Evolutionary conservation across 2,797 vertebrate species (phyloP).

Genomic region (Odontamblyopus lacepedii): DNA sequence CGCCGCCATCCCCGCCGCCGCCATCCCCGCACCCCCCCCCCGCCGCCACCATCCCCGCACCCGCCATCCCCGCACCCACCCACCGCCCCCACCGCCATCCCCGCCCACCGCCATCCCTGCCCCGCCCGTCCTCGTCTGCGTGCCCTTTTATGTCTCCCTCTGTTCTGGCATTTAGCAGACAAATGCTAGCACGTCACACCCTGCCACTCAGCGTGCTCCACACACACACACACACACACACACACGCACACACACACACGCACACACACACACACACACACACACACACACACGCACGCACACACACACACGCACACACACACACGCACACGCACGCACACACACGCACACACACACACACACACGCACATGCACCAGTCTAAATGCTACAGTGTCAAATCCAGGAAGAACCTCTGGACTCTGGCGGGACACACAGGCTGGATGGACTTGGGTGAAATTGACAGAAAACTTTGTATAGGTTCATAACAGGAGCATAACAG

Average conservation of each 20-base stretch:
- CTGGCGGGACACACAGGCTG: slow-evolving; percentile 29
- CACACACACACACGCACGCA: too few relatives aligned
- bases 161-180: slow-evolving; percentile 81
- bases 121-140: slow-evolving; percentile 18
- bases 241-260: too few relatives aligned
- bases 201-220: slow-evolving; percentile 62
- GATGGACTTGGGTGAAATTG: slow-evolving; percentile 6
- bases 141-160: slow-evolving; percentile 74
- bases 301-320: neutral
- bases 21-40: too few relatives aligned
- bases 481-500: slow-evolving; percentile 12
- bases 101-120: neutral
- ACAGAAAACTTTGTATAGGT: slow-evolving; percentile 34
- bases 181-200: slow-evolving; percentile 80
- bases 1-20: too few relatives aligned
- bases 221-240: too few relatives aligned
- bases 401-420: slow-evolving; percentile 39
- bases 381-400: slow-evolving; percentile 69
- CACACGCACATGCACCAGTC: neutral
- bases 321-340: slow-evolving; percentile 5
- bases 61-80: too few relatives aligned
- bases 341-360: neutral
- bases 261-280: too few relatives aligned
- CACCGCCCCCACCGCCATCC: too few relatives aligned
- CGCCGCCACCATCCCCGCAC: neutral